Conservation (phyloP, 2,113 vertebrate species). For the Chelonoidis abingdonii region DNA sequence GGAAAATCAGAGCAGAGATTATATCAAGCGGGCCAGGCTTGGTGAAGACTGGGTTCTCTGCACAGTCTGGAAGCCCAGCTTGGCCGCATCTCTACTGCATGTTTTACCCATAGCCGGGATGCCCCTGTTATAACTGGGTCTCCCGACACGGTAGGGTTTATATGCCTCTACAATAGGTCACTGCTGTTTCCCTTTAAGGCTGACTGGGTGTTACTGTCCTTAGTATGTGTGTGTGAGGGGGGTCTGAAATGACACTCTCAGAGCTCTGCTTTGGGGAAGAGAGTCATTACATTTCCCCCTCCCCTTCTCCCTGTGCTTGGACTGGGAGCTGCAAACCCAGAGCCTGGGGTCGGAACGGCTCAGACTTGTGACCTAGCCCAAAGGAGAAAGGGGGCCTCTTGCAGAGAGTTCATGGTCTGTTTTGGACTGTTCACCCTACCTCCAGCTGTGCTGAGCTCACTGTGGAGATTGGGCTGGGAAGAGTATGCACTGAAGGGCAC, state of each 20-base stretch:
- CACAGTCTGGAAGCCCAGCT: background rate
- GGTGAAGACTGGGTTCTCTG: background rate
- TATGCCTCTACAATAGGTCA: accelerated
- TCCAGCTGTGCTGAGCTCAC: no score
- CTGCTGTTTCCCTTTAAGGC: background rate
- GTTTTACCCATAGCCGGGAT: background rate
- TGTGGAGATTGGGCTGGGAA: background rate
- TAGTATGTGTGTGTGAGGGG: accelerated
- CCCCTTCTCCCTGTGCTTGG: background rate
- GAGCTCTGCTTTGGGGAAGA: background rate
- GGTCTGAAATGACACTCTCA: background rate
- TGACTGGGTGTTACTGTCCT: background rate
- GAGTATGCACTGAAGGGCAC: background rate
- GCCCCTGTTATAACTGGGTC: background rate
- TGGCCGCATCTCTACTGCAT: background rate
- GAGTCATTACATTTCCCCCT: background rate
- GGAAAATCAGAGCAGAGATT: background rate
- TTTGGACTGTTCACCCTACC: background rate
- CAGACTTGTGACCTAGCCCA: background rate
- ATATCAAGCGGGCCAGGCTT: background rate
- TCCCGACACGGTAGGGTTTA: background rate
- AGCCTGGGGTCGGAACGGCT: background rate
- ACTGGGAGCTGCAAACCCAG: background rate
- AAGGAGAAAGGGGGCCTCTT: background rate
- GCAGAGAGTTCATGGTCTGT: background rate